Conservation (phyloP, 2,797 vertebrate genomes). For the Rachycentron canadum region DNA sequence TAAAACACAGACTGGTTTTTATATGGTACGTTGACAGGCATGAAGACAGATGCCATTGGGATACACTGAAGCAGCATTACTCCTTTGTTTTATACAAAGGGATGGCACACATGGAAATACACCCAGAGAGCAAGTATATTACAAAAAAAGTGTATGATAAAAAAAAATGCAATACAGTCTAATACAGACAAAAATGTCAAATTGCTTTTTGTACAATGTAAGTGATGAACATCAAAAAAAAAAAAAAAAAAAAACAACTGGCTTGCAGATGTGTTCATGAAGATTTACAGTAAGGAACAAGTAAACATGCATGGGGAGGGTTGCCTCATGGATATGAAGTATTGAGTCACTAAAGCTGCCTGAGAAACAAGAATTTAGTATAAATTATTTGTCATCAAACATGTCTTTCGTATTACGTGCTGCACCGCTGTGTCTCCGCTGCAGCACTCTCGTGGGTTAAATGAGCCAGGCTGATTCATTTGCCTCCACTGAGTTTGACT, state of each 20-base stretch:
- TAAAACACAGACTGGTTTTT: conserved; percentile 63
- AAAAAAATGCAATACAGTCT: neutral
- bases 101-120: neutral
- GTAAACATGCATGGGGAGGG: conserved; percentile 22
- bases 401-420: conserved; percentile 57
- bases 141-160: too few relatives aligned
- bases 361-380: conserved; percentile 50
- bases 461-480: conserved; percentile 76
- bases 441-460: conserved; percentile 70
- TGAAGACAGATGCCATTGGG: conserved; percentile 44
- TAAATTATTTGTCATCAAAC: conserved; percentile 73
- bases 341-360: conserved; percentile 42
- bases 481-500: conserved; percentile 71
- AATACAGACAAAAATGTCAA: conserved; percentile 20
- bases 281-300: conserved; percentile 41
- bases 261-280: conserved; percentile 38
- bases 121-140: conserved; percentile 18
- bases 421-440: conserved; percentile 35
- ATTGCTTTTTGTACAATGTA: conserved; percentile 20
- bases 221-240: conserved; percentile 1
- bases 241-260: conserved; percentile 10
- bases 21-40: conserved; percentile 48
- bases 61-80: conserved; percentile 36
- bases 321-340: conserved; percentile 27
- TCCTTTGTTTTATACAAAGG: conserved; percentile 18